phyloP scores from a whole-genome alignment of 2,888 invertebrate species.

The Augiades crinisus region DNA sequence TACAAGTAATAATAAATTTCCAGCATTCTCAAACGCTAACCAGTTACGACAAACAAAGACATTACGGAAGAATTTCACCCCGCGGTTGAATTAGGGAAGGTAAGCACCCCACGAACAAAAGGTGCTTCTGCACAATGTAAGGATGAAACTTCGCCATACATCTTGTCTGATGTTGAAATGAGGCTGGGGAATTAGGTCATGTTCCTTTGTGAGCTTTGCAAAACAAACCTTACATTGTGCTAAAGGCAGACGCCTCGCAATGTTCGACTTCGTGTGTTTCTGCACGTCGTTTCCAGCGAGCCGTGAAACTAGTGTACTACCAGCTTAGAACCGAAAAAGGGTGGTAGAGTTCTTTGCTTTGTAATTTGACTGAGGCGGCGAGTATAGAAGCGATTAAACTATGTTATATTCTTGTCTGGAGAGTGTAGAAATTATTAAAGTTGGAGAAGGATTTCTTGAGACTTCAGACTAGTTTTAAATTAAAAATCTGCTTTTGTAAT shows the following conservation, averaged over 20 bases:
- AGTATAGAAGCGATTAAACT: too few species aligned
- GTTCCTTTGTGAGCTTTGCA: conserved; percentile 13
- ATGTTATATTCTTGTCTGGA: too few species aligned
- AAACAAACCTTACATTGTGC: conserved; percentile 15
- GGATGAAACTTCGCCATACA: conserved; percentile 22
- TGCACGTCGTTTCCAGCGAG: background rate
- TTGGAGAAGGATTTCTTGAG: too few species aligned
- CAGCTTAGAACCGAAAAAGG: too few species aligned
- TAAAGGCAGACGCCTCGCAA: conserved; percentile 3
- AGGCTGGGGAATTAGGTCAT: conserved; percentile 20
- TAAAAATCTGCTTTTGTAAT: too few species aligned
- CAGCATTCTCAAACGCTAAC: too few species aligned
- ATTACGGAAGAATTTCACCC: conserved; percentile 7
- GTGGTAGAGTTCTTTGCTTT: too few species aligned
- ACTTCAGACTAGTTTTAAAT: too few species aligned
- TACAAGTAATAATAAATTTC: too few species aligned
- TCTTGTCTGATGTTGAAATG: conserved; percentile 20
- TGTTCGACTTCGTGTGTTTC: conserved; percentile 1
- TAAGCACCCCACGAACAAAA: conserved; percentile 16
- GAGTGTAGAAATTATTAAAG: too few species aligned
- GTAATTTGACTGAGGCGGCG: too few species aligned
- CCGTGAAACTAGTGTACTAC: background rate
- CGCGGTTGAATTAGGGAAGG: conserved; percentile 16
- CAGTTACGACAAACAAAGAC: background rate
- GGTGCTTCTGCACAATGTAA: conserved; percentile 23